Conservation (phyloP, 1,140 invertebrate species). For the Bombus balteatus region DNA sequence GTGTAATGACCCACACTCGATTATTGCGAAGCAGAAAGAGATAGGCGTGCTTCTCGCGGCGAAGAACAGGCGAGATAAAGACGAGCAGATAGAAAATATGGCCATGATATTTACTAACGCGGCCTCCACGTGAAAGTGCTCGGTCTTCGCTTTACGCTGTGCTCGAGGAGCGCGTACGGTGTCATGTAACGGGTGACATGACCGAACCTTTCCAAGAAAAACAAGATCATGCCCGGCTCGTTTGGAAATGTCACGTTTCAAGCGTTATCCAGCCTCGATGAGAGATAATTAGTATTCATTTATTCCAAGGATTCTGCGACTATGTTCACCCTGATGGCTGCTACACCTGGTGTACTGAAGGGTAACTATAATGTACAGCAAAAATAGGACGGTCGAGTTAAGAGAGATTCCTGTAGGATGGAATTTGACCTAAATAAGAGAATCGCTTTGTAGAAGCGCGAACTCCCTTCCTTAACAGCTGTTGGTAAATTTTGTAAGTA, state of each 20-base stretch:
- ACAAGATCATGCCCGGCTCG: slow-evolving; percentile 4
- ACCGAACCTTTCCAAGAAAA: slow-evolving; percentile 23
- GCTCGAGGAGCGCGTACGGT: slow-evolving; percentile 70
- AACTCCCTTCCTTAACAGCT: not conserved
- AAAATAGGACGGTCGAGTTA: slow-evolving; percentile 36
- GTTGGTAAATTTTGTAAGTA: too few species aligned
- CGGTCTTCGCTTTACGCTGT: slow-evolving; percentile 71
- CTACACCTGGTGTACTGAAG: too few species aligned
- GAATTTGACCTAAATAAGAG: slow-evolving; percentile 46
- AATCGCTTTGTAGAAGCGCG: not conserved
- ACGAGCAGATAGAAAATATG: slow-evolving; percentile 76
- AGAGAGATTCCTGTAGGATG: slow-evolving; percentile 19
- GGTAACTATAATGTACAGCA: not conserved
- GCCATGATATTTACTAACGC: slow-evolving; percentile 78
- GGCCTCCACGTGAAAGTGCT: slow-evolving; percentile 77
- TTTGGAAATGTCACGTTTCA: too few species aligned
- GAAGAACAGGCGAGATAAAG: slow-evolving; percentile 62
- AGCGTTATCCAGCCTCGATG: not conserved
- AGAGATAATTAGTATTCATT: not conserved
- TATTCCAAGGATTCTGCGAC: not conserved
- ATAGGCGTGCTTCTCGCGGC: slow-evolving; percentile 8
- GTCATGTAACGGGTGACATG: slow-evolving; percentile 72
- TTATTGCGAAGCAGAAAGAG: slow-evolving; percentile 41
- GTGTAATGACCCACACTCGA: slow-evolving; percentile 53
- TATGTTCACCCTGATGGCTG: not conserved